These are phyloP conservation scores for Eupeodes latifasciatus DNA, from an alignment of 2,888 invertebrate genomes.

Conservation along the genomic window DNA sequence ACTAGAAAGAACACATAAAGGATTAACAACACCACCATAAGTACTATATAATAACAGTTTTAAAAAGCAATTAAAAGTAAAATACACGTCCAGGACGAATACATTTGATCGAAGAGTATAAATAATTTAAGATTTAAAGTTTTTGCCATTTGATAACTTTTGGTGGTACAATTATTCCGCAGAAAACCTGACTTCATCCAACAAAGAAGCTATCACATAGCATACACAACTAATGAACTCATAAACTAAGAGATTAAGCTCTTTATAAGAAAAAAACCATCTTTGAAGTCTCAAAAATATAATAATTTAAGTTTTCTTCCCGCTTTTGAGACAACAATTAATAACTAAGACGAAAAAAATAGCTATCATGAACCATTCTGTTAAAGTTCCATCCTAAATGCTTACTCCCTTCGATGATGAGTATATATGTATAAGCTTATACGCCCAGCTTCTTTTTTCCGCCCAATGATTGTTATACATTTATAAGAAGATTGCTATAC, in stretches of 20 bases:
- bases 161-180: too few relatives aligned
- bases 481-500: background rate
- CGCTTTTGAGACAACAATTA: slow-evolving; percentile 52
- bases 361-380: background rate
- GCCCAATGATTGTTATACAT: background rate
- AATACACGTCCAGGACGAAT: too few relatives aligned
- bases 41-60: too few relatives aligned
- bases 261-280: background rate
- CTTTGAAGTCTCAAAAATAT: slow-evolving; percentile 15
- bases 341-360: slow-evolving; percentile 30
- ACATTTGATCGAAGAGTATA: too few relatives aligned
- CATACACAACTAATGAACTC: too few relatives aligned
- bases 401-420: slow-evolving; percentile 22
- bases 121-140: too few relatives aligned
- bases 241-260: slow-evolving; percentile 25
- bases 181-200: too few relatives aligned
- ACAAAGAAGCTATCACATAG: too few relatives aligned
- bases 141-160: too few relatives aligned
- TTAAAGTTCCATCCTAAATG: slow-evolving; percentile 18
- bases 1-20: too few relatives aligned
- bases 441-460: slow-evolving; percentile 46
- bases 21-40: too few relatives aligned
- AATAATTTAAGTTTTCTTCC: slow-evolving; percentile 42
- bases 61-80: too few relatives aligned
- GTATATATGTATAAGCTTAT: background rate